Evolutionary conservation across 2,888 invertebrate genomes (phyloP).

Genomic region (Oegoconia quadripuncta): DNA sequence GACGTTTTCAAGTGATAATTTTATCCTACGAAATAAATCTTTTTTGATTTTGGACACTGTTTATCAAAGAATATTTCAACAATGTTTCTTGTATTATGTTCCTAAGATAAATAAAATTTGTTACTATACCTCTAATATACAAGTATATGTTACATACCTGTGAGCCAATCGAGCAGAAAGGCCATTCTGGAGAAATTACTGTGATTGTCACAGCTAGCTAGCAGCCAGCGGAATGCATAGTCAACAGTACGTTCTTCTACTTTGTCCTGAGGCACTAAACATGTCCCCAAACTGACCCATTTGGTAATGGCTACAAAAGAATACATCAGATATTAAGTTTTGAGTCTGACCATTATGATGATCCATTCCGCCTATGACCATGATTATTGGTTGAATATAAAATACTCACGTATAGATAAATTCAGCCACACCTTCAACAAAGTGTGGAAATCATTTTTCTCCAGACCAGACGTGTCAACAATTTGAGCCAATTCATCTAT

Average conservation of each 20-base stretch:
- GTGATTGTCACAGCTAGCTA: slow-evolving; percentile 49
- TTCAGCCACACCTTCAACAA: slow-evolving; percentile 71
- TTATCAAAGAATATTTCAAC: no score
- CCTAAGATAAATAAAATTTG: background rate
- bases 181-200: slow-evolving; percentile 47
- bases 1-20: no score
- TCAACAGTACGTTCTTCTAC: slow-evolving; percentile 54
- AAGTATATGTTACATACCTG: slow-evolving; percentile 39
- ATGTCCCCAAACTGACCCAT: slow-evolving; percentile 62
- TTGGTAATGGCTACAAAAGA: slow-evolving; percentile 55
- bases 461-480: slow-evolving; percentile 52
- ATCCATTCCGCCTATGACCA: no score
- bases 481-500: slow-evolving; percentile 54
- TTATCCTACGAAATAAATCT: no score
- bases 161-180: slow-evolving; percentile 66
- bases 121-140: background rate
- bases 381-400: no score
- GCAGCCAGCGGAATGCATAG: slow-evolving; percentile 62
- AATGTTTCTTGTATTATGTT: background rate
- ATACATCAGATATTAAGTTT: background rate
- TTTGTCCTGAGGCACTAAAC: slow-evolving; percentile 56
- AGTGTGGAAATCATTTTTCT: slow-evolving; percentile 59
- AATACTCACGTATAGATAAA: slow-evolving; percentile 65
- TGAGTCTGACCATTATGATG: no score
- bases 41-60: no score